Conservation (phyloP, 2,797 vertebrate genomes). For the Sebastes steindachneri region DNA sequence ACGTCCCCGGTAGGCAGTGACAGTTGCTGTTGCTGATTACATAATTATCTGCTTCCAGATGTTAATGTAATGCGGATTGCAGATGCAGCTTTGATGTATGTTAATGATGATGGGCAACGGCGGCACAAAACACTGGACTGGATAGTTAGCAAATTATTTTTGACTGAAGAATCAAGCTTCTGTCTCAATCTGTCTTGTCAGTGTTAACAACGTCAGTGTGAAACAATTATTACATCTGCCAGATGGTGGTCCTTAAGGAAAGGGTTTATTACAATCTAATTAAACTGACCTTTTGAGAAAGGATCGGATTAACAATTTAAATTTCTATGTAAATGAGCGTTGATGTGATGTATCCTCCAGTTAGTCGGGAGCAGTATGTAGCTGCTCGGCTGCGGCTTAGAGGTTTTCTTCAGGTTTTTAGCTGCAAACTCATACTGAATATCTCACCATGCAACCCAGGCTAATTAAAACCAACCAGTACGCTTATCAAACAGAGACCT, state of each 20-base stretch:
- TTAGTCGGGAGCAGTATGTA: background rate
- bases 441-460: background rate
- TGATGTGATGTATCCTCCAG: background rate
- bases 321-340: background rate
- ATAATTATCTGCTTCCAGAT: constrained; percentile 23
- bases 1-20: background rate
- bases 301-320: constrained; percentile 2
- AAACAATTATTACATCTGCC: background rate
- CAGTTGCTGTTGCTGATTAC: background rate
- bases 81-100: background rate
- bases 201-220: background rate
- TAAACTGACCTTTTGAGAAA: constrained; percentile 13
- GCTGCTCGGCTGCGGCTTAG: background rate
- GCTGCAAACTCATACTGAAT: background rate
- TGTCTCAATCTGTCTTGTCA: background rate
- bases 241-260: background rate
- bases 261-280: background rate
- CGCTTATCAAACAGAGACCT: background rate
- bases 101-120: background rate
- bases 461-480: background rate
- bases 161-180: background rate
- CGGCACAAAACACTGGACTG: background rate
- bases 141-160: background rate
- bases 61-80: constrained; percentile 22
- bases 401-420: background rate